Evolutionary conservation across 2,888 invertebrate species (phyloP).

Genomic region (Pachycephus smyrnensis): DNA sequence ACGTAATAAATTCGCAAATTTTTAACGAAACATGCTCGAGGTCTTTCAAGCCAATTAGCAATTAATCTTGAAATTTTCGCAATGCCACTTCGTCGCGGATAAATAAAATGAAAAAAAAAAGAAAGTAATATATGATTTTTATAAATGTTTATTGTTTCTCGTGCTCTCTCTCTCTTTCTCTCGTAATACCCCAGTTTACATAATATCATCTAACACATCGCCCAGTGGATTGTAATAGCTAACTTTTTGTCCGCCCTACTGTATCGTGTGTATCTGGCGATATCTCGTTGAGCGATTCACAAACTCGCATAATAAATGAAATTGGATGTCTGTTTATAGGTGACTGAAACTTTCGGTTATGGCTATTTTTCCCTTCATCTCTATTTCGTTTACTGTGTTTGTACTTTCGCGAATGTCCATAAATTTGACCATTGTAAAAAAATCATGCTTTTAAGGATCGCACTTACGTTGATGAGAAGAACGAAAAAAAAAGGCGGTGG

Average conservation of each 20-base stretch:
- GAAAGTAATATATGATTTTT: conserved; percentile 20
- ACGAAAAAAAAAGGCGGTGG: neutral
- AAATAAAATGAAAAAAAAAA: conserved; percentile 7
- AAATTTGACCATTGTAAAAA: neutral
- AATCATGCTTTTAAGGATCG: neutral
- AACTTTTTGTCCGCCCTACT: neutral
- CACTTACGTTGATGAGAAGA: neutral
- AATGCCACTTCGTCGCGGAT: neutral
- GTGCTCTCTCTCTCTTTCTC: neutral
- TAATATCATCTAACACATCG: conserved; percentile 18
- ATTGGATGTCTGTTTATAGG: neutral
- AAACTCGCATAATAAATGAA: neutral
- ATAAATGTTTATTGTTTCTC: conserved; percentile 23
- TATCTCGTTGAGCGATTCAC: neutral
- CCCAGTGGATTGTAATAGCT: neutral
- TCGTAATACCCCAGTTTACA: conserved; percentile 14
- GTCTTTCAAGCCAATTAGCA: neutral
- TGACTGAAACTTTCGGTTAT: neutral
- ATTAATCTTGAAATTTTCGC: neutral
- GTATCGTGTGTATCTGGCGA: neutral
- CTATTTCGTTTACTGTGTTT: neutral
- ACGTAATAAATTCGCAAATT: neutral
- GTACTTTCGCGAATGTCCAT: conserved; percentile 7
- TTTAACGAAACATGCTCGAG: neutral
- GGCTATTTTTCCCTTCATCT: neutral